These are phyloP conservation scores for Ameiurus melas DNA, from an alignment of 2,113 vertebrate species.

Conservation along the genomic window DNA sequence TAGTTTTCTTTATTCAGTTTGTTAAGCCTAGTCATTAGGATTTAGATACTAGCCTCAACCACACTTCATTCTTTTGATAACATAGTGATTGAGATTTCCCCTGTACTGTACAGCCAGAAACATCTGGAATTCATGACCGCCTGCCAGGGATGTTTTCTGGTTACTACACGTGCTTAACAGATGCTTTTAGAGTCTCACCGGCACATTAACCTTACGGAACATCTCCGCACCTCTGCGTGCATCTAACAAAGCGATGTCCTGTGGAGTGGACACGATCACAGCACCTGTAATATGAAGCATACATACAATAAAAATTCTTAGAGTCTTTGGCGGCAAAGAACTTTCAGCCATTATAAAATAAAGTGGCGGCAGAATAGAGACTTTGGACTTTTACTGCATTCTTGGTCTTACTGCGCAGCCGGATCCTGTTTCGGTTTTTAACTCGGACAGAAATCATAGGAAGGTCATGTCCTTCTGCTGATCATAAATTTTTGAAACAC, in stretches of 20 bases:
- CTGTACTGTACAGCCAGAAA: constrained; percentile 1
- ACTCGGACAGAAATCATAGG: constrained; percentile 3
- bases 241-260: constrained; percentile 91
- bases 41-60: background rate
- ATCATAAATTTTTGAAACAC: background rate
- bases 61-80: background rate
- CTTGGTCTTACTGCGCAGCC: background rate
- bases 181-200: constrained; percentile 75
- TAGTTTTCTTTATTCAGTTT: background rate
- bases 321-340: background rate
- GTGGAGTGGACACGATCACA: constrained; percentile 93
- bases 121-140: constrained; percentile 11
- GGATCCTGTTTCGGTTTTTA: background rate
- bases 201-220: constrained; percentile 93
- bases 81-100: background rate
- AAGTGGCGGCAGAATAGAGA: background rate
- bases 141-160: background rate
- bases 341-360: background rate
- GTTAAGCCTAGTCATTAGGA: background rate
- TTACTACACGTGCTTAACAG: background rate
- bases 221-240: constrained; percentile 91
- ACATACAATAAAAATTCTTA: background rate
- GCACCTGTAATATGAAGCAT: constrained; percentile 76
- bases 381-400: background rate
- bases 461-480: background rate